Conservation (phyloP, 2,888 invertebrate genomes). For the Drosophila percnosoma region DNA sequence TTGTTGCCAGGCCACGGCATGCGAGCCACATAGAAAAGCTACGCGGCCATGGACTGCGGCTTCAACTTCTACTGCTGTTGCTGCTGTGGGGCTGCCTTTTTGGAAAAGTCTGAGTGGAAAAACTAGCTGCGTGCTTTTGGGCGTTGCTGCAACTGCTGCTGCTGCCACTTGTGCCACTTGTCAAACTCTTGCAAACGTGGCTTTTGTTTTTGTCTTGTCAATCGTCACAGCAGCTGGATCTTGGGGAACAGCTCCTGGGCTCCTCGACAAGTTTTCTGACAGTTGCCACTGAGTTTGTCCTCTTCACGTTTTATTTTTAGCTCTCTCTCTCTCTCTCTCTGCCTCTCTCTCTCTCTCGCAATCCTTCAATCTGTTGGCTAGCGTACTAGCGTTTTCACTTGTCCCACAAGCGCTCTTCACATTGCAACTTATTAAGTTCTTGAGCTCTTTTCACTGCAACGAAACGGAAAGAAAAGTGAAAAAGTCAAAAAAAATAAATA, state of each 20-base stretch:
- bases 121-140: constrained; percentile 52
- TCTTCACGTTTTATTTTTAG: constrained; percentile 33
- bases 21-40: constrained; percentile 54
- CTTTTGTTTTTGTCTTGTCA: constrained; percentile 77
- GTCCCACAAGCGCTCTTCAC: constrained; percentile 66
- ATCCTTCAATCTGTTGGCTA: constrained; percentile 10
- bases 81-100: constrained; percentile 1
- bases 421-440: constrained; percentile 77
- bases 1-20: constrained; percentile 55
- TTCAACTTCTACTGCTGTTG: constrained; percentile 1
- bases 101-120: constrained; percentile 18
- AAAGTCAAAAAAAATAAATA: constrained; percentile 25
- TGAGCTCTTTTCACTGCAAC: constrained; percentile 61
- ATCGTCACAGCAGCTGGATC: constrained; percentile 69
- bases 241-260: constrained; percentile 28
- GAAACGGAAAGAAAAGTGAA: constrained; percentile 47
- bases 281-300: constrained; percentile 31
- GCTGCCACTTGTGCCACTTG: constrained; percentile 63
- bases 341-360: background rate
- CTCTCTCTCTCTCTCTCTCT: background rate
- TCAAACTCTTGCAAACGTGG: constrained; percentile 52
- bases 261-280: constrained; percentile 66
- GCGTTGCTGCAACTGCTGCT: constrained; percentile 41
- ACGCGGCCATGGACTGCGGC: constrained; percentile 52
- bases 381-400: constrained; percentile 51